Percentiles rank a stretch among this genome's conserved stretches.
These are phyloP conservation scores for Anneissia japonica DNA, from an alignment of 35 echinoderm and acorn worm genomes.

Conservation along the genomic window DNA sequence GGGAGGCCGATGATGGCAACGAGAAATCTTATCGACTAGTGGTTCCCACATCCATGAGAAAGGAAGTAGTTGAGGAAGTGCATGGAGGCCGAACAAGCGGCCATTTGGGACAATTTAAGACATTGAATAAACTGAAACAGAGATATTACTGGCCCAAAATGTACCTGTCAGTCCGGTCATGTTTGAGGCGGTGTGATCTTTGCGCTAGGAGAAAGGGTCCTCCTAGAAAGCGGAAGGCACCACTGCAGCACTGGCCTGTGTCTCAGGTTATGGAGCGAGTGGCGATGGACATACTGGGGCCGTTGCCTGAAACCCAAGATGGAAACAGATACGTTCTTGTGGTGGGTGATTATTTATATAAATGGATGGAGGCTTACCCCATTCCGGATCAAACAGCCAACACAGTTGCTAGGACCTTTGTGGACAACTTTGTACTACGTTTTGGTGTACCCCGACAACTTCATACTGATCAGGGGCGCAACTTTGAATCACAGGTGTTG, in stretches of 20 bases:
- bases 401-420: slow-evolving; percentile 22
- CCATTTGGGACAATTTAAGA: slow-evolving; percentile 40
- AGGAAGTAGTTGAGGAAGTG: slow-evolving; percentile 6
- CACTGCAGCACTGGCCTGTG: slow-evolving; percentile 26
- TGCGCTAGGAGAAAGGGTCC: slow-evolving; percentile 46
- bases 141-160: slow-evolving; percentile 55
- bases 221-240: slow-evolving; percentile 2
- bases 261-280: slow-evolving; percentile 12
- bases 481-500: slow-evolving; percentile 30
- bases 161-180: slow-evolving; percentile 18
- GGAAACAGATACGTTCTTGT: slow-evolving; percentile 39
- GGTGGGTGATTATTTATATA: slow-evolving; percentile 71
- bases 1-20: slow-evolving; percentile 52
- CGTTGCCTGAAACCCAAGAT: slow-evolving; percentile 14
- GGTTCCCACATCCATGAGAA: slow-evolving; percentile 18
- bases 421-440: slow-evolving; percentile 27
- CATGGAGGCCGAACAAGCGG: slow-evolving; percentile 34
- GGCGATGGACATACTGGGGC: slow-evolving; percentile 43
- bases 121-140: slow-evolving; percentile 11
- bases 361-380: slow-evolving; percentile 64
- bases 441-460: slow-evolving; percentile 24
- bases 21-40: slow-evolving; percentile 9
- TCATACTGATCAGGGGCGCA: slow-evolving; percentile 28
- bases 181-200: slow-evolving; percentile 21
- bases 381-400: slow-evolving; percentile 23